Evolutionary conservation across 2,113 vertebrate species (phyloP).

Genomic region (Candoia aspera): DNA sequence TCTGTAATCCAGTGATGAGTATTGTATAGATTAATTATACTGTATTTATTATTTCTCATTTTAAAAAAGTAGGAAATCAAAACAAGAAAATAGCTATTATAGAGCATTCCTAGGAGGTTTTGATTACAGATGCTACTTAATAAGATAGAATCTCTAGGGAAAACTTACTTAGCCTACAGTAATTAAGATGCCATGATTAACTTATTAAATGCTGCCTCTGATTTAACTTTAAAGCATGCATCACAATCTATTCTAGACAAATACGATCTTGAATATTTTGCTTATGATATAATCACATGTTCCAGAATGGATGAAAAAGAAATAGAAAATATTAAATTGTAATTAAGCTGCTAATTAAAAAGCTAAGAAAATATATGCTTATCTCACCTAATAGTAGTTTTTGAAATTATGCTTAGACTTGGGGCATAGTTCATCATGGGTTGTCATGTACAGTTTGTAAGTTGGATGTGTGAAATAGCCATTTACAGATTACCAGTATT

Average conservation of each 20-base stretch:
- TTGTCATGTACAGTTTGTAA: background rate
- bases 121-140: slow-evolving; percentile 17
- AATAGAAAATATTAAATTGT: slow-evolving; percentile 4
- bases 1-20: background rate
- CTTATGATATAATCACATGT: background rate
- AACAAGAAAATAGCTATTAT: background rate
- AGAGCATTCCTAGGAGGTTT: background rate
- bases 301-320: background rate
- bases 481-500: background rate
- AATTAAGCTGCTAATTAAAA: slow-evolving; percentile 4
- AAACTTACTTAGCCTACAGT: slow-evolving; percentile 10
- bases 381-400: background rate
- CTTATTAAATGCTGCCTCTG: slow-evolving; percentile 10
- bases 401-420: background rate
- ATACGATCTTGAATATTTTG: slow-evolving; percentile 1
- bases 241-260: background rate
- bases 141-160: background rate
- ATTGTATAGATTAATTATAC: background rate
- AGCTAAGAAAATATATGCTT: background rate
- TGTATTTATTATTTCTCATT: background rate
- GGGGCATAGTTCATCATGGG: background rate
- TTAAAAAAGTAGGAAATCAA: slow-evolving; percentile 3
- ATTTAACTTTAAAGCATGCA: slow-evolving; percentile 1
- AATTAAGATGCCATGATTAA: background rate
- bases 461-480: background rate